Conservation (phyloP, 2,888 invertebrate species). For the Pediacus dermestoides region DNA sequence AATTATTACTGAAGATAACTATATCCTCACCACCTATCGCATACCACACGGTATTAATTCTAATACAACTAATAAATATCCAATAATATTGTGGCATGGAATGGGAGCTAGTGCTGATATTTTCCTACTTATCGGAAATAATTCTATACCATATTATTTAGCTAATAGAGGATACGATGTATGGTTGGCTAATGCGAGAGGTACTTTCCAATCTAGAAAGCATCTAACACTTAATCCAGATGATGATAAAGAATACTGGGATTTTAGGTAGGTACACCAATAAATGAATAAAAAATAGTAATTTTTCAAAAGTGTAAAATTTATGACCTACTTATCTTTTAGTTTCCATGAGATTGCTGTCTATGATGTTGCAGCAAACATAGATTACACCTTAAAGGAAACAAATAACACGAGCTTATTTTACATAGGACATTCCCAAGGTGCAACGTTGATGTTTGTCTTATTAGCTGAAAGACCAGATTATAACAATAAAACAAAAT, state of each 20-base stretch:
- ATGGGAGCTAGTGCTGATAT: not conserved
- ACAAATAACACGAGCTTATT: not conserved
- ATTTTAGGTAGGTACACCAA: constrained; percentile 1
- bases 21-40: constrained; percentile 1
- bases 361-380: not conserved
- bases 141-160: not conserved
- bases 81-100: not conserved
- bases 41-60: constrained; percentile 4
- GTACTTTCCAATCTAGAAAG: not conserved
- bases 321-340: too few relatives aligned
- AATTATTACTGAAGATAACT: constrained; percentile 2
- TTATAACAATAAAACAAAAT: constrained; percentile 1
- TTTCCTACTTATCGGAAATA: not conserved
- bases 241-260: not conserved
- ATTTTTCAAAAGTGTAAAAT: too few relatives aligned
- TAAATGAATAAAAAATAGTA: not conserved
- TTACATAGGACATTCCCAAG: not conserved
- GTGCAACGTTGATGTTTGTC: not conserved
- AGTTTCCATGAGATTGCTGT: constrained; percentile 1
- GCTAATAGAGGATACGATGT: constrained; percentile 5
- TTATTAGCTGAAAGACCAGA: not conserved
- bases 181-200: constrained; percentile 3
- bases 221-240: too few relatives aligned
- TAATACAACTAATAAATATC: not conserved
- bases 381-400: constrained; percentile 1